These are phyloP conservation scores for Eurosta solidaginis DNA, from an alignment of 1,140 invertebrate species.

Conservation along the genomic window DNA sequence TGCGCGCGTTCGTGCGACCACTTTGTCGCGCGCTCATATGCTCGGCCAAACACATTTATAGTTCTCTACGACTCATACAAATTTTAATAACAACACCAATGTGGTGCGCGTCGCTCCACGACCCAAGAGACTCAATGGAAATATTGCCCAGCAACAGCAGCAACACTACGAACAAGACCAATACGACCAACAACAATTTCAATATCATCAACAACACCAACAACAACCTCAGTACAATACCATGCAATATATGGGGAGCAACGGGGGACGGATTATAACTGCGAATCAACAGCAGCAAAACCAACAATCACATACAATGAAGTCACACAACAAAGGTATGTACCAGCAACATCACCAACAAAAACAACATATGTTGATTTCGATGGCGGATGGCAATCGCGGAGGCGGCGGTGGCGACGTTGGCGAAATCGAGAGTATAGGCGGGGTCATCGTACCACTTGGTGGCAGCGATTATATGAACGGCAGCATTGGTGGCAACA, in stretches of 20 bases:
- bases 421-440: background rate
- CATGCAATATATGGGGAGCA: slow-evolving; percentile 45
- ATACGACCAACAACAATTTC: slow-evolving; percentile 34
- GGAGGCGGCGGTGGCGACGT: slow-evolving; percentile 35
- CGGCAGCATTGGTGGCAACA: slow-evolving; percentile 19
- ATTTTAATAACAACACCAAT: slow-evolving; percentile 60
- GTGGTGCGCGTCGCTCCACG: slow-evolving; percentile 52
- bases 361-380: slow-evolving; percentile 31
- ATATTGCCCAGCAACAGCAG: slow-evolving; percentile 46
- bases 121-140: slow-evolving; percentile 54
- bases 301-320: slow-evolving; percentile 13
- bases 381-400: slow-evolving; percentile 35
- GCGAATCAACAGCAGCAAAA: slow-evolving; percentile 13
- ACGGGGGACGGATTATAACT: background rate
- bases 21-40: background rate
- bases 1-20: background rate
- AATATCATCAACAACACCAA: slow-evolving; percentile 38
- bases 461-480: slow-evolving; percentile 12
- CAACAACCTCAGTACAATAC: slow-evolving; percentile 48
- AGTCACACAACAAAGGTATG: slow-evolving; percentile 28
- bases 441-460: background rate
- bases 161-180: slow-evolving; percentile 33
- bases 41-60: slow-evolving; percentile 12
- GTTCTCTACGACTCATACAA: slow-evolving; percentile 57
- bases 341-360: slow-evolving; percentile 13